Base-by-base conservation (phyloP, 2,888 invertebrate genomes). In the Mythimna ferrago region DNA sequence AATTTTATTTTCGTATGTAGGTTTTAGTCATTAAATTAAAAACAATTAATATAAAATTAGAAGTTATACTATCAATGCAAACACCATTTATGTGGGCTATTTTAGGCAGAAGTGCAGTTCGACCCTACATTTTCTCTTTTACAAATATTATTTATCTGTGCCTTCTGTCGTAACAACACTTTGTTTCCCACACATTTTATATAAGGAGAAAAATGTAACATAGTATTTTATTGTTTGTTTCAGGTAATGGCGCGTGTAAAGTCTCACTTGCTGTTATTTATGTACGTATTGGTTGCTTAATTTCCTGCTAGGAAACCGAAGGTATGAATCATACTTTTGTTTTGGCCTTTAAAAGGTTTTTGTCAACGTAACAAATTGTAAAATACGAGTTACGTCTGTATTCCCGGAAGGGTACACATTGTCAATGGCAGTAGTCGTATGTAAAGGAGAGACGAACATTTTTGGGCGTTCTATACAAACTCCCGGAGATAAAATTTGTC, bases 231-330 rank as follows among this genome's bases (percentile, higher is more conserved):
- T 91, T 91, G 89, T 92, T 94, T 93, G 94, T 94, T 94, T 54
- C 94, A 94, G 94, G 94, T 94, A 94, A 94, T 92, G 93, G 89
- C 88, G 90, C 92, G 90, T 90, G 86, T 91, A 89, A 90, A 88
- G 87, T 89, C 88, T 86, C 88, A 89, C 89, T 89, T 83, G 73
- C 69, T 82, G 84, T 89, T 89, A 92, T 93, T 92, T 89, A 91
- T 91, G 91, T 92, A 86, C 86, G 93, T 92, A 91, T 91, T 86
- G 89, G 87, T 88, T 83, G 85, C 83, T 90, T 91, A 88, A 92
- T 92, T 90, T 92, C 90, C 90, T 88, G 86, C 75, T 84, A 85
- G 84, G 86, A 87, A 87, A 78, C 82, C 86, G 73, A 78, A 73
- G 21, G 48, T 75, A 80, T 87, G 82, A 87, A 82, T 83, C 78